Evolutionary conservation across 2,888 invertebrate species (phyloP).

Genomic region (Lamellibrachia columna): DNA sequence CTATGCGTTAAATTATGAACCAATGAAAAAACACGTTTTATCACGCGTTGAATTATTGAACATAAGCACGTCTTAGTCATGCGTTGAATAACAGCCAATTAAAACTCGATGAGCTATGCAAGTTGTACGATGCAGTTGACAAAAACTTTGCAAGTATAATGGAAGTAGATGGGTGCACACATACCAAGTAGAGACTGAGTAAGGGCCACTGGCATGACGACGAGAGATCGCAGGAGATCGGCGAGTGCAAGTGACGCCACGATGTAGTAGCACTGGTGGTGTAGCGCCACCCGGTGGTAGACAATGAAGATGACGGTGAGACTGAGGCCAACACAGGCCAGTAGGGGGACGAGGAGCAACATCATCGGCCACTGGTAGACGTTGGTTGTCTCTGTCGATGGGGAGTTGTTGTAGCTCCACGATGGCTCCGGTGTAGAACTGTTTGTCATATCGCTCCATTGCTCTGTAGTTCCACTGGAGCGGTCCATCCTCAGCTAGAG

Average conservation of each 20-base stretch:
- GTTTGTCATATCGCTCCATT: neutral
- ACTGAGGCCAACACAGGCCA: neutral
- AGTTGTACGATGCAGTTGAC: neutral
- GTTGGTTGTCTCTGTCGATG: neutral
- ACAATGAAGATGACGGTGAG: neutral
- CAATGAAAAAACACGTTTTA: too few species aligned
- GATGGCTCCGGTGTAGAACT: neutral
- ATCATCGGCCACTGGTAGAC: neutral
- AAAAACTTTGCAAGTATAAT: neutral
- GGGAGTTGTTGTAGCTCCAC: too few species aligned
- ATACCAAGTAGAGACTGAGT: constrained; percentile 29
- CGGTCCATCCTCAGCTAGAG: neutral
- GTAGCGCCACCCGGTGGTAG: constrained; percentile 18
- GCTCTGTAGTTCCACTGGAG: neutral
- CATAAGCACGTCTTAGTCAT: too few species aligned
- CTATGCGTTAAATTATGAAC: too few species aligned
- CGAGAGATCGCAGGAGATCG: constrained; percentile 25
- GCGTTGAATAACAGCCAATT: too few species aligned
- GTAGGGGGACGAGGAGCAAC: neutral
- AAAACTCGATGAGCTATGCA: too few species aligned
- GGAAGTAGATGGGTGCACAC: neutral
- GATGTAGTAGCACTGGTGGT: constrained; percentile 23
- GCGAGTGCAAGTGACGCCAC: constrained; percentile 25
- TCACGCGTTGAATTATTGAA: too few species aligned
- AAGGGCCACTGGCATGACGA: constrained; percentile 26